Base-by-base conservation (phyloP, 2,113 vertebrate genomes). In the Bubo scandiacus region DNA sequence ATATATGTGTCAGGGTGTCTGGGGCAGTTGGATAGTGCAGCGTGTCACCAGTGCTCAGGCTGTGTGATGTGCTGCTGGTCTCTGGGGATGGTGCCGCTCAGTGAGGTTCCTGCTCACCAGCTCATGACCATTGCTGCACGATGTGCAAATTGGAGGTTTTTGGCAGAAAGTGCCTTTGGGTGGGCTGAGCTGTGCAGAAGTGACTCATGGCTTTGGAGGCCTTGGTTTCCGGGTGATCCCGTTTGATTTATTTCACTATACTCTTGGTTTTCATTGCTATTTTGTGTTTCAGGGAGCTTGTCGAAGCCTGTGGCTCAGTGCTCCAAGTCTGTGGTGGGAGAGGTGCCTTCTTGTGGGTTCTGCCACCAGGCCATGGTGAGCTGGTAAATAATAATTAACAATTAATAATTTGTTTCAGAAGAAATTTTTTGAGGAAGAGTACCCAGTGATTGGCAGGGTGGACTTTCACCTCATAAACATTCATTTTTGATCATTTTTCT, bases 71-170 rank as follows among this genome's bases (percentile, higher is more conserved):
- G 71, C 75, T 82, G 54, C 54, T 1, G 2, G 17, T 58, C 63
- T 43, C 79, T 3, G 5, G 40, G 55, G 38, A n/a, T 2, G 3
- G 22, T 6, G 59, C 30, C 51, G 49, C 43, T 42, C 2, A 0
- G 27, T 0, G 1, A 54, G 32, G n/a, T n/a, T 72, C 43, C 32
- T 1, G 2, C 73, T 87, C 43, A 9, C 23, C 43, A 54, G 30
- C 49, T 79, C 68, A 11, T 0, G 1, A 9, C 22, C 3, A 1
- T 5, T 23, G 52, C 51, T 66, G 36, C 52, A 12, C 1, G 3
- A 52, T 6, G 9, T 0, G 2, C 26, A 22, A 9, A 22, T 18
- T 61, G 16, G 71, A 49, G 55, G 25, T 2, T 26, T 61, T 67
- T 12, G 67, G 34, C 79, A 84, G 62, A 84, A 77, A 10, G n/a